These are phyloP conservation scores for Zingel zingel DNA, from an alignment of 2,113 vertebrate species.

Conservation along the genomic window DNA sequence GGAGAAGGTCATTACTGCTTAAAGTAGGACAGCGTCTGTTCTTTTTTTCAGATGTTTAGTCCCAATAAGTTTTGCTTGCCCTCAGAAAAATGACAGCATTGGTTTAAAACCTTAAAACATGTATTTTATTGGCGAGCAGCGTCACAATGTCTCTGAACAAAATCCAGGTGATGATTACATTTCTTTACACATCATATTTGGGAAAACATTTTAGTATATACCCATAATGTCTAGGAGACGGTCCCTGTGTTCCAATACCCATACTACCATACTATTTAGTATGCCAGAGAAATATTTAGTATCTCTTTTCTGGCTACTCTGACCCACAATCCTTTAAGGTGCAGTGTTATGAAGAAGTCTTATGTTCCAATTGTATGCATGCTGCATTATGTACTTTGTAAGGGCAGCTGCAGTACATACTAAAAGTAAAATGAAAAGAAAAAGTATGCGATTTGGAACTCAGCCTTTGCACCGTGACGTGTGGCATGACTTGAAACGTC, in stretches of 20 bases:
- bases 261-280: no score
- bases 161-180: not conserved
- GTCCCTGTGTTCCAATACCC: no score
- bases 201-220: not conserved
- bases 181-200: not conserved
- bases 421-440: no score
- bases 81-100: not conserved
- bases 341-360: no score
- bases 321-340: no score
- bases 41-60: not conserved
- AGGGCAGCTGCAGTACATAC: no score
- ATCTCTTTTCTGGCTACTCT: no score
- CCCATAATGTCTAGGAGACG: not conserved
- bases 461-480: not conserved
- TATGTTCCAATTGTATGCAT: no score
- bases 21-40: not conserved
- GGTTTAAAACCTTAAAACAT: not conserved
- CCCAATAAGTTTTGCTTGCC: not conserved
- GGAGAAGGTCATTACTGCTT: conserved; percentile 1
- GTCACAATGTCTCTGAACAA: not conserved
- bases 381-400: no score
- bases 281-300: no score
- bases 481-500: not conserved
- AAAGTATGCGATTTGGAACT: no score
- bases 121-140: not conserved